These are phyloP conservation scores for Lacerta viridis DNA, from an alignment of 2,797 vertebrate species.

Conservation along the genomic window DNA sequence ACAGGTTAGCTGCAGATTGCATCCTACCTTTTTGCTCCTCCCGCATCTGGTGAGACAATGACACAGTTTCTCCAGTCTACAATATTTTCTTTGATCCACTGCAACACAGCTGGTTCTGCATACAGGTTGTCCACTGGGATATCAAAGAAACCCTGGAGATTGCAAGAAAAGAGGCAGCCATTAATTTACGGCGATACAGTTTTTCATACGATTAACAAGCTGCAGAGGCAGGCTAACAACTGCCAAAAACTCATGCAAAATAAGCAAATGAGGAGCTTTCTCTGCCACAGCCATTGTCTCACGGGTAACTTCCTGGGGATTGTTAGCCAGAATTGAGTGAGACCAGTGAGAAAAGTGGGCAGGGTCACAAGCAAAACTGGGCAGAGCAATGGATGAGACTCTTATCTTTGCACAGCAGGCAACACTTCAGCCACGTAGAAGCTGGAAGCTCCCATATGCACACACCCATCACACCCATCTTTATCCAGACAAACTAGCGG, in stretches of 20 bases:
- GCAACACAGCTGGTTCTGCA: constrained; percentile 93
- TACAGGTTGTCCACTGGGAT: constrained; percentile 97
- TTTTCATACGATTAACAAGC: background rate
- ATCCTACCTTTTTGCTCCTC: constrained; percentile 93
- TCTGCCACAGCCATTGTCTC: background rate
- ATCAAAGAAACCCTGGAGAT: constrained; percentile 92
- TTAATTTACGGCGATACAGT: background rate
- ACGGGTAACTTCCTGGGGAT: no score
- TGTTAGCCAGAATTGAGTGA: no score
- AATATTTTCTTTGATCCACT: constrained; percentile 95
- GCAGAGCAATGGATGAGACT: no score
- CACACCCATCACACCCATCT: no score
- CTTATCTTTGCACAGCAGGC: no score
- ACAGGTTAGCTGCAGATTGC: background rate
- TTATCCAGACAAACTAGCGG: no score
- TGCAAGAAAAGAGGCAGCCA: constrained; percentile 39
- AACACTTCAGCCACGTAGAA: no score
- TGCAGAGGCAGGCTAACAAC: background rate
- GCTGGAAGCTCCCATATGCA: no score
- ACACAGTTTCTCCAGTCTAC: constrained; percentile 92
- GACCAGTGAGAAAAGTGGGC: no score
- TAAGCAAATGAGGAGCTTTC: background rate
- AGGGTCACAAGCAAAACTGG: no score
- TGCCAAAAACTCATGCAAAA: background rate
- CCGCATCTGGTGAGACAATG: constrained; percentile 95